Base-by-base conservation (phyloP, 2,888 invertebrate genomes). In the Electrophaes corylata region DNA sequence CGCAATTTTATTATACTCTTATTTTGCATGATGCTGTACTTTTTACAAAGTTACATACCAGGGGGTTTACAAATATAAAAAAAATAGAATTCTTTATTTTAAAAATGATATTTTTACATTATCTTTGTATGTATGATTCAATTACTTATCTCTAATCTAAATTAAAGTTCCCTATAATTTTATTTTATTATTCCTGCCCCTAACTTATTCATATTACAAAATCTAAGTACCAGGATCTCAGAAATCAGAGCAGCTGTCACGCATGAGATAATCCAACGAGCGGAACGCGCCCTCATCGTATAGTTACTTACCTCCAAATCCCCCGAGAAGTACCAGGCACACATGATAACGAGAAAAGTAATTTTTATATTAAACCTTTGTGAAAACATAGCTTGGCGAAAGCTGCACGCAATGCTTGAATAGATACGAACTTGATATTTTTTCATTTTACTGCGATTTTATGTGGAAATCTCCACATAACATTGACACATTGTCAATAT, bases 351-450 rank as follows among this genome's bases (percentile, higher is more conserved):
- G 83, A 75, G 72, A 79, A 88, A 89, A 86, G 87, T 90, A 90
- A 90, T 91, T 91, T 88, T 87, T 87, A 83, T 88, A 88, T 88
- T 88, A 89, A 91, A 90, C 84, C 85, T 83, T 82, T 85, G 79
- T 75, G 79, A 79, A 86, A 89, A 60, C 50, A 55, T 12, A 50
- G 59, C 50, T 55, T 47, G 47, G 6, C 5, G 40, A 39, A 51
- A n/a, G 20, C 37, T 46, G 40, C 48, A 31, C 12, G 37, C 12
- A 39, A 46, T 43, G 39, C 44, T 44, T 40, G 16, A 19, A 50
- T 54, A 46, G 41, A 47, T 44, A 23, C 31, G 41, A 48, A 18
- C 5, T 44, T 45, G 45, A 18, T 41, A 14, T 41, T 31, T 50
- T 33, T 50, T 2, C n/a, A n/a, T 18, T 19, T 33, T 18, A 33